phyloP scores from a whole-genome alignment of 1,140 invertebrate genomes.

The Drepana arcuata region DNA sequence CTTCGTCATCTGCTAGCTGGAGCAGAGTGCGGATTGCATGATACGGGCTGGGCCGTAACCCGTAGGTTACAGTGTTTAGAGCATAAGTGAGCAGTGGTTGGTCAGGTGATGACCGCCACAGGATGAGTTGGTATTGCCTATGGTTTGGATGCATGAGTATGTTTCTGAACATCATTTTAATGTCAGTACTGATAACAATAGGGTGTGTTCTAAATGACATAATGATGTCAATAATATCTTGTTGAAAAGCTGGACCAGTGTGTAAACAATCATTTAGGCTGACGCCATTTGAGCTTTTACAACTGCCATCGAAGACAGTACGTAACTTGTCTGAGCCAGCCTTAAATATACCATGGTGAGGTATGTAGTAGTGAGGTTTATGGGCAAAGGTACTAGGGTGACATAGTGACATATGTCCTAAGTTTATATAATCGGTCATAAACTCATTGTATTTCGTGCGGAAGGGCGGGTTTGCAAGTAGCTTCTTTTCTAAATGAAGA shows the following conservation, averaged over 20 bases:
- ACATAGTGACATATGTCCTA: constrained; percentile 2
- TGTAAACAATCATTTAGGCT: constrained; percentile 3
- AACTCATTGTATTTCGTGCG: constrained; percentile 2
- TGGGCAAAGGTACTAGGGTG: not conserved
- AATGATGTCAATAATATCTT: constrained; percentile 3
- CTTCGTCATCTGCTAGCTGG: not conserved
- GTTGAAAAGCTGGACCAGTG: constrained; percentile 1
- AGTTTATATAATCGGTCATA: constrained; percentile 1
- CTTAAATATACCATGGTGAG: constrained; percentile 4
- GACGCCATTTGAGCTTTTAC: constrained; percentile 2
- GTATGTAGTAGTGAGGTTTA: constrained; percentile 2
- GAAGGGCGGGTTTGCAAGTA: not conserved
- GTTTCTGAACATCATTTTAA: constrained; percentile 1
- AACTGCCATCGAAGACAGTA: constrained; percentile 1
- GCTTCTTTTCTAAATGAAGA: constrained; percentile 1
- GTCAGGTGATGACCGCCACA: not conserved
- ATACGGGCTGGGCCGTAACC: not conserved
- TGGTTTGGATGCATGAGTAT: constrained; percentile 1
- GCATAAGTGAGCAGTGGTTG: not conserved
- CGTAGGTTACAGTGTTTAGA: not conserved
- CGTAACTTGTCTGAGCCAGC: constrained; percentile 1
- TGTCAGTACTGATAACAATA: constrained; percentile 1
- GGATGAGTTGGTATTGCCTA: not conserved
- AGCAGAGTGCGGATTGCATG: constrained; percentile 1
- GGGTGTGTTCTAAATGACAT: constrained; percentile 3